Evolutionary conservation across 2,888 invertebrate species (phyloP).

Genomic region (Parnassius smintheus): DNA sequence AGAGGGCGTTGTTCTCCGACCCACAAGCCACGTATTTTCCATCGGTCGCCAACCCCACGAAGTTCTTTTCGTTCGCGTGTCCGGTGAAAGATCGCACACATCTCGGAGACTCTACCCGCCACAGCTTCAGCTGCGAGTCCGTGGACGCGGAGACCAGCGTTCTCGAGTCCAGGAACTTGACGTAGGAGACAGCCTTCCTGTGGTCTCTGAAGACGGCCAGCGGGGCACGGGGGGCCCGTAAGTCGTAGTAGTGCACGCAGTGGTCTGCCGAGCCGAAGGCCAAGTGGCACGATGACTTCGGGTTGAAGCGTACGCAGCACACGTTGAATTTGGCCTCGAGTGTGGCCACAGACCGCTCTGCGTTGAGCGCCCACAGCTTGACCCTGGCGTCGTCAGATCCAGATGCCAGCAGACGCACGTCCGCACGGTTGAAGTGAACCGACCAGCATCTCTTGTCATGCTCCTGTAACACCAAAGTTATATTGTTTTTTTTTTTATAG

Average conservation of each 20-base stretch:
- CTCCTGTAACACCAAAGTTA: constrained; percentile 66
- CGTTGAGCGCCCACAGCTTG: constrained; percentile 95
- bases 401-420: constrained; percentile 93
- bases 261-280: constrained; percentile 99
- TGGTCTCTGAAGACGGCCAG: constrained; percentile 93
- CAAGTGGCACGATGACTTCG: constrained; percentile 88
- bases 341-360: constrained; percentile 89
- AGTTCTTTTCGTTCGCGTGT: constrained; percentile 97
- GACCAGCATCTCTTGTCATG: constrained; percentile 98
- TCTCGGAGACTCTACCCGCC: constrained; percentile 90
- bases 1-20: constrained; percentile 96
- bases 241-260: constrained; percentile 97
- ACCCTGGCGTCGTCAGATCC: constrained; percentile 95
- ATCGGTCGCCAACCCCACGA: constrained; percentile 95
- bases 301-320: constrained; percentile 91
- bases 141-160: constrained; percentile 96
- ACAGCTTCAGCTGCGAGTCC: constrained; percentile 94
- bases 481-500: no score
- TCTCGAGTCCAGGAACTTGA: constrained; percentile 91
- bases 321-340: constrained; percentile 97
- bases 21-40: constrained; percentile 96
- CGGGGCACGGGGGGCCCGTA: constrained; percentile 90
- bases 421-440: constrained; percentile 95
- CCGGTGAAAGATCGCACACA: constrained; percentile 93
- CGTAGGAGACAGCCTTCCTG: constrained; percentile 96